These are phyloP conservation scores for Nomada ruficornis DNA, from an alignment of 2,888 invertebrate genomes.

Conservation along the genomic window DNA sequence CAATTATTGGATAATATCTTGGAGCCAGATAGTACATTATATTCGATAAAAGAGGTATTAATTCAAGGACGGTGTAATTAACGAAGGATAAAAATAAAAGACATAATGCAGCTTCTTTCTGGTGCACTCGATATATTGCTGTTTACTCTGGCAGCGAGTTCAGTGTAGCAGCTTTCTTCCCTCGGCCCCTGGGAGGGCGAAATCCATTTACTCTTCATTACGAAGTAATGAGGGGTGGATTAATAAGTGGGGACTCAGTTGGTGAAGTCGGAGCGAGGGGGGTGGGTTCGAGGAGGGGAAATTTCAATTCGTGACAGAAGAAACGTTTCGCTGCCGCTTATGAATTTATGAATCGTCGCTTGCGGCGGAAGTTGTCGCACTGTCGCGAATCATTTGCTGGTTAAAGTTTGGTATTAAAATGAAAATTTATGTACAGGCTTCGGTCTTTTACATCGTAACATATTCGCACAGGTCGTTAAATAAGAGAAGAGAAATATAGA, in stretches of 20 bases:
- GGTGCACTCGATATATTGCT: conserved; percentile 45
- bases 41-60: background rate
- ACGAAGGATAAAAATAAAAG: background rate
- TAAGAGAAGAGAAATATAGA: too few species aligned
- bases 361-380: background rate
- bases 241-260: conserved; percentile 52
- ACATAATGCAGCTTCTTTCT: background rate
- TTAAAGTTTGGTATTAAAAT: background rate
- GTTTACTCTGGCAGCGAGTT: conserved; percentile 43
- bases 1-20: too few species aligned
- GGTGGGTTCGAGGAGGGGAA: conserved; percentile 3
- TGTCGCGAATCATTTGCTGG: background rate
- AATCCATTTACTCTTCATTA: conserved; percentile 70
- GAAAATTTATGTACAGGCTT: background rate
- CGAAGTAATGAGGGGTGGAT: conserved; percentile 62
- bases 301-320: conserved; percentile 36
- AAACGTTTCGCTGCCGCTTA: conserved; percentile 20
- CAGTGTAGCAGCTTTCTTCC: conserved; percentile 53
- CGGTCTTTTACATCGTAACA: too few species aligned
- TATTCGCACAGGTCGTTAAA: too few species aligned
- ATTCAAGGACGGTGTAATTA: background rate
- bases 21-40: too few species aligned
- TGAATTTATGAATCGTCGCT: conserved; percentile 14
- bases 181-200: conserved; percentile 38
- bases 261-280: conserved; percentile 12